Conservation (phyloP, 2,888 invertebrate genomes). For the Altica lythri region DNA sequence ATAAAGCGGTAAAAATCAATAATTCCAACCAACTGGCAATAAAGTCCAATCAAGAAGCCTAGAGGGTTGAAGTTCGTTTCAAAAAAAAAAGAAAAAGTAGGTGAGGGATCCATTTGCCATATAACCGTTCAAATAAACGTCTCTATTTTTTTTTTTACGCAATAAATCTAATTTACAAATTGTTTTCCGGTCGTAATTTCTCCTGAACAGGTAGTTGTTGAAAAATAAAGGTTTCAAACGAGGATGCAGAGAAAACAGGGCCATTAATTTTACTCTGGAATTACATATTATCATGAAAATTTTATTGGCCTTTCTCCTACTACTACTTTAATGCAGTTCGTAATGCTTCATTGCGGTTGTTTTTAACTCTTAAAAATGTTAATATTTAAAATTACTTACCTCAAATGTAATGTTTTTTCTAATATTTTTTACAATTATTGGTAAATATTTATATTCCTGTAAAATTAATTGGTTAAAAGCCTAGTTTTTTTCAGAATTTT, state of each 20-base stretch:
- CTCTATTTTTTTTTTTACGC: slow-evolving; percentile 27
- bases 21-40: slow-evolving; percentile 15
- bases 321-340: background rate
- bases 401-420: no score
- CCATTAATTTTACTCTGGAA: slow-evolving; percentile 28
- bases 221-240: slow-evolving; percentile 25
- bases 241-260: slow-evolving; percentile 27
- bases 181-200: slow-evolving; percentile 35
- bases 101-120: slow-evolving; percentile 1
- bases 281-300: slow-evolving; percentile 28
- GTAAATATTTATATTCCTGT: no score
- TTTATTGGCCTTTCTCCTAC: slow-evolving; percentile 21
- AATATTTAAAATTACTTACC: no score
- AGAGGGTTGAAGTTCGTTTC: background rate
- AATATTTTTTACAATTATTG: no score
- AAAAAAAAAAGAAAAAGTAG: slow-evolving; percentile 1
- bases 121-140: slow-evolving; percentile 16
- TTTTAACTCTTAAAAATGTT: no score
- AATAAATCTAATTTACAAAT: slow-evolving; percentile 36
- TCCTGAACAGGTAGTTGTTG: slow-evolving; percentile 30
- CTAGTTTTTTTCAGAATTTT: background rate
- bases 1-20: no score
- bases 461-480: background rate
- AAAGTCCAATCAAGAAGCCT: background rate
- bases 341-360: background rate